Base-by-base conservation (phyloP, 37 sponge, comb jelly and placozoan genomes). In the Ianthella basta region DNA sequence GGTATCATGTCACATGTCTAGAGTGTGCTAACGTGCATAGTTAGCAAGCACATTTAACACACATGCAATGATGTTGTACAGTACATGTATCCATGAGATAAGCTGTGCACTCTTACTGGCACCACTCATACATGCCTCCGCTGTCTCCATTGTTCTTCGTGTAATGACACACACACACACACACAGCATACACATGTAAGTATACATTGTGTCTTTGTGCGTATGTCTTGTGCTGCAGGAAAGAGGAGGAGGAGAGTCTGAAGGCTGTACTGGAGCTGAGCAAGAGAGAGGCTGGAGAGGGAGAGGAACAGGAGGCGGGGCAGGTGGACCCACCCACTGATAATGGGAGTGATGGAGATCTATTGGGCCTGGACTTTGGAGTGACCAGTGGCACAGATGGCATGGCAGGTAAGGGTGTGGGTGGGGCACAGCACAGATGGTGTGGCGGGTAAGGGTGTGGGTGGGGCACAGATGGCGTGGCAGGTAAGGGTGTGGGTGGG, bases 171-270 rank as follows among this genome's bases (percentile, higher is more conserved):
- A 15, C 18, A 18, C 18, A 18, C 18, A 56, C 18, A 56, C 59
- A 56, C 59, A 19, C 15, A 61, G n/a, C n/a, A 23, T 2, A 27
- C 27, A 30, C 34, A 18, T 69, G 34, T 30, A 30, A 4, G 70
- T 69, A 30, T 30, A 33, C 27, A 30, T 6, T 55, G 72, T 72
- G 56, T 55, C 38, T 84, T 54, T 55, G 84, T 84, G 36, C 50
- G 84, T 84, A 36, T 72, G 63, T 25, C 2, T 61, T 61, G 29
- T 29, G 64, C 64, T 61, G 29, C 64, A 61, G 64, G 64, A 10
- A 13, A 8, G 38, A 96, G 57, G 95, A 94, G 77, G 97, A 94
- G 77, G 95, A 91, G 66, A 82, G 72, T 83, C 60, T 94, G 36
- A 72, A 61, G 38, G 84, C 87, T 0, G 95, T 93, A 3, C 40